Evolutionary conservation across 2,888 invertebrate genomes (phyloP).

Genomic region (Formica aserva): DNA sequence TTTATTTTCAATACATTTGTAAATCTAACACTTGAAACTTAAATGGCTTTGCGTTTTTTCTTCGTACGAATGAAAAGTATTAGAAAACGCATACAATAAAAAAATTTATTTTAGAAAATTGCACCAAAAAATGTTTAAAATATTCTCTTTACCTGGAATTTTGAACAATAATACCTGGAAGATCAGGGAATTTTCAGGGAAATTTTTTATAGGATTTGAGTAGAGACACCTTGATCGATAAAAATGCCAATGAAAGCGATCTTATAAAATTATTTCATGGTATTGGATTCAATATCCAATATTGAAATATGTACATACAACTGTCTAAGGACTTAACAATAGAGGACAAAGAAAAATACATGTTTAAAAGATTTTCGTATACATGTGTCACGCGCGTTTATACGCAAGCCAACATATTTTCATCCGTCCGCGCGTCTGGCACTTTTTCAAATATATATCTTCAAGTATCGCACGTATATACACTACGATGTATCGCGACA

Average conservation of each 20-base stretch:
- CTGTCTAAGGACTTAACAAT: not conserved
- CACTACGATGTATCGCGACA: conserved; percentile 25
- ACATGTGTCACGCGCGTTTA: not conserved
- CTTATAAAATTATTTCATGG: not conserved
- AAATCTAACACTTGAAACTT: too few relatives aligned
- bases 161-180: too few relatives aligned
- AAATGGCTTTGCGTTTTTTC: too few relatives aligned
- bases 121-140: too few relatives aligned
- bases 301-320: not conserved
- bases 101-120: too few relatives aligned
- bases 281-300: not conserved
- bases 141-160: too few relatives aligned
- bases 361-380: not conserved
- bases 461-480: conserved; percentile 37
- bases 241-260: not conserved
- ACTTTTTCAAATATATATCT: conserved; percentile 25
- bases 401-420: conserved; percentile 31
- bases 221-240: not conserved
- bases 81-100: too few relatives aligned
- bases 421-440: not conserved
- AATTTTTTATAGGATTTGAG: too few relatives aligned
- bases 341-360: not conserved
- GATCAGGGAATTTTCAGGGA: too few relatives aligned
- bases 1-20: too few relatives aligned
- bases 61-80: too few relatives aligned